Conservation (phyloP, 2,797 vertebrate species). For the Falco naumanni region DNA sequence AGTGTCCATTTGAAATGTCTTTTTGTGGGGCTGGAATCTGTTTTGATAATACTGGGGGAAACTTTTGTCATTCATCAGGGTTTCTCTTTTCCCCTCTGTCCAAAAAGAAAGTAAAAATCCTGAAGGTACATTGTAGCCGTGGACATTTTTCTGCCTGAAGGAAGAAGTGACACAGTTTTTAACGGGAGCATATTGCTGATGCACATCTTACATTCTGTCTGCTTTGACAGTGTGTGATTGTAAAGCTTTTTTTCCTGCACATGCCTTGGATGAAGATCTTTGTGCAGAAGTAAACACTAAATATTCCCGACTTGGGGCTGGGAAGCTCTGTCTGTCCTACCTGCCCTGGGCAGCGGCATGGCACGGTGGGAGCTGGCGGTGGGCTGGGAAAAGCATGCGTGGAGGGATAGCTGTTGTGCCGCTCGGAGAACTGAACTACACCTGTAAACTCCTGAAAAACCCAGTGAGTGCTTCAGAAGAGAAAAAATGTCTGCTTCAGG, state of each 20-base stretch:
- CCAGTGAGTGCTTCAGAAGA: background rate
- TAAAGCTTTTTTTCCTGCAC: background rate
- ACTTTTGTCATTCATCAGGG: background rate
- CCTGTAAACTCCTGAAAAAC: background rate
- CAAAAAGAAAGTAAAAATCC: background rate
- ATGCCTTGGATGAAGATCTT: background rate
- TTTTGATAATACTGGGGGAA: background rate
- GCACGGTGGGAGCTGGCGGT: background rate
- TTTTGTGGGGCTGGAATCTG: accelerated
- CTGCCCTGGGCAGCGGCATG: background rate
- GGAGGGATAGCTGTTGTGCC: background rate
- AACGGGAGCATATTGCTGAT: accelerated
- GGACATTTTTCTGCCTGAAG: background rate
- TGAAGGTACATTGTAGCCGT: background rate
- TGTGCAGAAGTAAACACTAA: background rate
- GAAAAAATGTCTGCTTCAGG: background rate
- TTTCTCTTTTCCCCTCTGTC: background rate
- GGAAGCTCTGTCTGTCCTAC: background rate
- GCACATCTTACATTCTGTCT: background rate
- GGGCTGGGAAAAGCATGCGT: accelerated
- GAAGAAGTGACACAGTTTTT: background rate
- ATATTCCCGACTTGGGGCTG: accelerated
- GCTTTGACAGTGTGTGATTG: background rate
- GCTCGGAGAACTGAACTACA: background rate
- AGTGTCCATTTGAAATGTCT: background rate